phyloP scores from a whole-genome alignment of 2,888 invertebrate genomes.

The Galerucella pusilla region DNA sequence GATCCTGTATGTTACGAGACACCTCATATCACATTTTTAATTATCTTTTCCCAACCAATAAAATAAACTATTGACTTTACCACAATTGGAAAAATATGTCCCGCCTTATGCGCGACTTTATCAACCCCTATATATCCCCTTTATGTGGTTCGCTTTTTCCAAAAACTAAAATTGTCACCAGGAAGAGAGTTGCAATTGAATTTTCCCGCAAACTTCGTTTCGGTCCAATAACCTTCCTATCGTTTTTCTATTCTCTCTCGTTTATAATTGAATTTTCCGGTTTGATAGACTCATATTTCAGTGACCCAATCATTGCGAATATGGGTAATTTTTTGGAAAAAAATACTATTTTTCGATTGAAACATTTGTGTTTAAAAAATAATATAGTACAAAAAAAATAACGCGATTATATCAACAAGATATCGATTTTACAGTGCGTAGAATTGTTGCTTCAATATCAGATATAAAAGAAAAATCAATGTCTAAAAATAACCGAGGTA shows the following conservation, averaged over 20 bases:
- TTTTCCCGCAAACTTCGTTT: conserved; percentile 15
- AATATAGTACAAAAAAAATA: too few species aligned
- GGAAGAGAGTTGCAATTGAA: conserved; percentile 14
- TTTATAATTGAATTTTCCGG: conserved; percentile 11
- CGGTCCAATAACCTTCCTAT: conserved; percentile 13
- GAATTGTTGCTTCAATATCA: neutral
- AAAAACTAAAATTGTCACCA: neutral
- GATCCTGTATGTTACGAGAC: too few species aligned
- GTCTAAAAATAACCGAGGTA: neutral
- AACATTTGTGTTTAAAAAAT: too few species aligned
- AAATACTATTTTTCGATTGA: neutral
- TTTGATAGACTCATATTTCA: neutral
- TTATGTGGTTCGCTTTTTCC: neutral
- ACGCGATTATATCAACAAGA: neutral
- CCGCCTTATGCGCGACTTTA: neutral
- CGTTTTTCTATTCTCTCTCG: neutral
- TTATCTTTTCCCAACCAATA: too few species aligned
- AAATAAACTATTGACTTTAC: too few species aligned
- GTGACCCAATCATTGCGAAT: neutral
- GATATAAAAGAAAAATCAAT: conserved; percentile 12
- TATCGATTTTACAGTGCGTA: neutral
- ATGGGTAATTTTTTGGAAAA: neutral
- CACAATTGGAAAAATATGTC: neutral
- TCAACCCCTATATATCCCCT: neutral
- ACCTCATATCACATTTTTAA: too few species aligned